Conservation (phyloP, 2,113 vertebrate genomes). For the Chaetops frenatus region DNA sequence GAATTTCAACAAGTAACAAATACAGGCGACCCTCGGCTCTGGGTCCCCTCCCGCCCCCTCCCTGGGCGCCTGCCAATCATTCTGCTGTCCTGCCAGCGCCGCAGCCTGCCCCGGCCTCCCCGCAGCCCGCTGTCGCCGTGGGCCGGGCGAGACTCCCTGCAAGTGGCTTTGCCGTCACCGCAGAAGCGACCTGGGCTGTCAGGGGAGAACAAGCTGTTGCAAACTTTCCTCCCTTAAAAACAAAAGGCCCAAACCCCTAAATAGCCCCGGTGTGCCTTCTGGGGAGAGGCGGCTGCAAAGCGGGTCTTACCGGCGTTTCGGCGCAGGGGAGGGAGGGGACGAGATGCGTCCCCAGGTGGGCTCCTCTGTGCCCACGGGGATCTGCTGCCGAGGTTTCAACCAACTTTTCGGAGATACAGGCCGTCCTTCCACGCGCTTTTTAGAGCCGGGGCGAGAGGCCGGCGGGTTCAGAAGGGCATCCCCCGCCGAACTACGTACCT, state of each 20-base stretch:
- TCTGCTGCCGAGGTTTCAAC: not conserved
- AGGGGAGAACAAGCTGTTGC: not conserved
- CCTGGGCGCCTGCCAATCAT: conserved; percentile 56
- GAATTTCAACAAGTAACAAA: conserved; percentile 79
- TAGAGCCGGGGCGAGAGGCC: not conserved
- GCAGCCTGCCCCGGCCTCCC: not conserved
- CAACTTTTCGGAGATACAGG: not conserved
- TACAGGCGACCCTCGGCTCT: conserved; percentile 51
- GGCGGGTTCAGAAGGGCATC: not conserved
- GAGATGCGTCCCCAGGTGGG: not conserved
- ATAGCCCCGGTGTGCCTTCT: not conserved
- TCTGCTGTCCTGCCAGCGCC: not conserved
- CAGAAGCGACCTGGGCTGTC: not conserved
- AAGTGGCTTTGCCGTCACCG: not conserved
- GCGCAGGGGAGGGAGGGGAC: accelerated
- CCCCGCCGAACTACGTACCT: not conserved
- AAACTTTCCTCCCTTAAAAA: not conserved
- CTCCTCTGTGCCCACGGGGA: not conserved
- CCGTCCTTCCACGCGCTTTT: not conserved
- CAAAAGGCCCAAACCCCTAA: not conserved
- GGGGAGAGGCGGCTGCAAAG: not conserved
- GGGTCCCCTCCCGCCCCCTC: conserved; percentile 13
- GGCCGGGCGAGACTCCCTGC: not conserved
- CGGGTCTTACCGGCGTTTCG: accelerated
- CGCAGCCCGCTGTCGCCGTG: not conserved